Percentiles rank a stretch among this genome's conserved stretches.
These are phyloP conservation scores for Lithobates sylvaticus DNA, from an alignment of 2,797 vertebrate genomes.

Conservation along the genomic window DNA sequence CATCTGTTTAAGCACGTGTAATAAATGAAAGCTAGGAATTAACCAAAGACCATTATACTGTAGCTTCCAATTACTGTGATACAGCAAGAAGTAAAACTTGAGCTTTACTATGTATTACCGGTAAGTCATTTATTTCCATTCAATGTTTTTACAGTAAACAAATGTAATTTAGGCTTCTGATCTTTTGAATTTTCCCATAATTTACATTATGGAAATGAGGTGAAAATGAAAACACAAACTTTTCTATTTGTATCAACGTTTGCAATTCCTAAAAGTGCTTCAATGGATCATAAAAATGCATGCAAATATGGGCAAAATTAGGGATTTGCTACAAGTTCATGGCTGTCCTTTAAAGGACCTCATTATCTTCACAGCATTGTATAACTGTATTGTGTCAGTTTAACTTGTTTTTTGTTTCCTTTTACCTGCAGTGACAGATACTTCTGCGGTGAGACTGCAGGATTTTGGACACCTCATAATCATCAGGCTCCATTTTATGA, in stretches of 20 bases:
- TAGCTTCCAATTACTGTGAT: no score
- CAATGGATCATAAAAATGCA: no score
- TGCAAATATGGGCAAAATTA: not conserved
- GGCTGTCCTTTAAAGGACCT: not conserved
- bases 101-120: no score
- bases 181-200: no score
- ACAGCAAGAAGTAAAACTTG: no score
- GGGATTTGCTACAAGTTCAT: not conserved
- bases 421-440: conserved; percentile 62
- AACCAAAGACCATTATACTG: no score
- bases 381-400: conserved; percentile 46
- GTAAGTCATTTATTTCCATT: no score
- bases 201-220: not conserved
- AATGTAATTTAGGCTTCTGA: not conserved
- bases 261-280: not conserved
- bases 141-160: not conserved
- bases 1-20: no score
- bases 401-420: conserved; percentile 66
- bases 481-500: conserved; percentile 66
- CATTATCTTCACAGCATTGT: not conserved
- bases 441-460: conserved; percentile 69
- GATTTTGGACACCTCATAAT: conserved; percentile 64
- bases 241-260: not conserved
- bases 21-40: no score
- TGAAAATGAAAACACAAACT: not conserved